Conservation (phyloP, 2,888 invertebrate genomes). For the Neoascia interrupta region DNA sequence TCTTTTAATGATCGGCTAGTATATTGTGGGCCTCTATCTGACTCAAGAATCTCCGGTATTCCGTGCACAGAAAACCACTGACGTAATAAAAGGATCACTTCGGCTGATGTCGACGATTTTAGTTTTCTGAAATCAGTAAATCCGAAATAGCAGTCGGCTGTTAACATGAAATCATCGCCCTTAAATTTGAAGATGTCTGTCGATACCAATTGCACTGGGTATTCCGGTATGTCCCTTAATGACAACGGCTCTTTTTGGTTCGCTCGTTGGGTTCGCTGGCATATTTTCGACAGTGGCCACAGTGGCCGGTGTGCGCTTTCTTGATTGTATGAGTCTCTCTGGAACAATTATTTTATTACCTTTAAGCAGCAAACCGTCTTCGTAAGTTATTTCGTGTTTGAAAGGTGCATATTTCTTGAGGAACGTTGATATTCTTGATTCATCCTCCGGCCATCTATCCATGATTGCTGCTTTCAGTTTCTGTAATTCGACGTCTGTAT, state of each 20-base stretch:
- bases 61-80: too few relatives aligned
- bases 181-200: too few relatives aligned
- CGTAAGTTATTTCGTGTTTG: too few relatives aligned
- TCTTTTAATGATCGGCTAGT: conserved; percentile 44
- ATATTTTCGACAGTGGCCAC: not conserved
- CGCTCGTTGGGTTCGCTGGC: not conserved
- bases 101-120: conserved; percentile 45
- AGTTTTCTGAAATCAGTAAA: conserved; percentile 51
- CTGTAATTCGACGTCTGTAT: not conserved
- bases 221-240: too few relatives aligned
- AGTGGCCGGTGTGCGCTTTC: not conserved
- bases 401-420: conserved; percentile 6
- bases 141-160: conserved; percentile 51
- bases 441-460: not conserved
- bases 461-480: not conserved
- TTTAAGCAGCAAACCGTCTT: conserved; percentile 50
- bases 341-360: conserved; percentile 50
- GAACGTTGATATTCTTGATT: too few relatives aligned
- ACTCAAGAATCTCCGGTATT: conserved; percentile 49
- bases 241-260: too few relatives aligned
- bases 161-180: too few relatives aligned
- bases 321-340: not conserved
- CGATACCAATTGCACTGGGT: conserved; percentile 30
- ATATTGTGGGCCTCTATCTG: conserved; percentile 58
- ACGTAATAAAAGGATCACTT: conserved; percentile 35